Base-by-base conservation (phyloP, 2,113 vertebrate species). In the Perognathus longimembris region DNA sequence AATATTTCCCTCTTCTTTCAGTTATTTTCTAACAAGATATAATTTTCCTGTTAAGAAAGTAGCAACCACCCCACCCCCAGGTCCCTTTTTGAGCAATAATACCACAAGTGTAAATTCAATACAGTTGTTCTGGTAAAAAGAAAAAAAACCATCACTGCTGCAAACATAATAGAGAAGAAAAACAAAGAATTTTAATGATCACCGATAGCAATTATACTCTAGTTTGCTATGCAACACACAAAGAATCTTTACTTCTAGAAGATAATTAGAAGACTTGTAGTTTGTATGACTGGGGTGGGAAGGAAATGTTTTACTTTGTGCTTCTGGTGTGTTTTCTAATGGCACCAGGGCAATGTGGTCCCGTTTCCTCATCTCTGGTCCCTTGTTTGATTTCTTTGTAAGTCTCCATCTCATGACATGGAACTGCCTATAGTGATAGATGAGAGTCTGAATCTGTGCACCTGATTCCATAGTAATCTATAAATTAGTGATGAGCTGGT, bases 401-500 rank as follows among this genome's bases (percentile, higher is more conserved):
- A 96, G 96, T 96, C 95, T 85, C 94, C 96, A 90, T 92, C 96
- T 93, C 96, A 96, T 97, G 90, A 95, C 97, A 40, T 87, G 54
- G 90, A 96, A 96, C 96, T 97, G 96, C 96, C 97, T 94, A 75
- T 50, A 93, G 93, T 97, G 95, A 97, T 91, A 97, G 97, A 98
- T 97, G 97, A 96, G 94, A 94, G 86, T 83, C 91, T 91, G 96
- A 96, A 64, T 97, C 94, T 89, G 96, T 97, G 97, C 98, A 98
- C 97, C 97, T 98, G 97, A 97, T 1, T 9, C 97, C 95, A 93
- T 64, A 54, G 84, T 88, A 94, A 71, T 88, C 93, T 96, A 97
- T 98, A 97, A 98, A 98, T 98, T 98, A 98, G 90, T 98, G 94
- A 98, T 96, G 92, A 95, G 66, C 86, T 91, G 93, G 94, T 90